Conservation (phyloP, 2,888 invertebrate genomes). For the Palloptera scutellata region DNA sequence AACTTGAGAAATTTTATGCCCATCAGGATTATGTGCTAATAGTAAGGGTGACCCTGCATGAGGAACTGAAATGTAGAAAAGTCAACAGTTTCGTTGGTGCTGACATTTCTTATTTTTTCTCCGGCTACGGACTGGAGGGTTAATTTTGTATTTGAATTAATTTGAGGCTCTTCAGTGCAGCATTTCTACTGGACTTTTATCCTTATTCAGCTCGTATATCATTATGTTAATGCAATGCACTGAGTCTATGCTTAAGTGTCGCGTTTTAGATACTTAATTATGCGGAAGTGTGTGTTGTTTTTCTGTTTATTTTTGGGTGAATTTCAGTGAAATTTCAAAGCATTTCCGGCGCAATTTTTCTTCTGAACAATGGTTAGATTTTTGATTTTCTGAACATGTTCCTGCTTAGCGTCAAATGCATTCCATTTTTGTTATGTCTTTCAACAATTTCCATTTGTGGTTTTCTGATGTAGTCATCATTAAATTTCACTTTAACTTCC, state of each 20-base stretch:
- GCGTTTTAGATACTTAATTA: constrained; percentile 50
- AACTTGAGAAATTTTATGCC: constrained; percentile 24
- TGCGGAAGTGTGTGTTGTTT: constrained; percentile 51
- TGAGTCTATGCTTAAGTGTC: constrained; percentile 6
- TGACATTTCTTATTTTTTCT: constrained; percentile 28
- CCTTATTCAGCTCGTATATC: background rate
- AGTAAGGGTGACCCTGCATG: background rate
- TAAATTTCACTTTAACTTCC: too few species aligned
- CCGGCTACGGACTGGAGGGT: background rate
- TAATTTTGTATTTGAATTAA: constrained; percentile 55
- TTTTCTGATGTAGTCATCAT: too few species aligned
- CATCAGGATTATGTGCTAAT: constrained; percentile 17
- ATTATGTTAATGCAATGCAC: constrained; percentile 41
- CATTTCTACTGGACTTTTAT: background rate
- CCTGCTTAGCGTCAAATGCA: constrained; percentile 49
- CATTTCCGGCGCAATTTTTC: constrained; percentile 18
- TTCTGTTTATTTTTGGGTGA: constrained; percentile 29
- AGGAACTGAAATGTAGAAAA: too few species aligned
- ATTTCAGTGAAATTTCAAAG: constrained; percentile 19
- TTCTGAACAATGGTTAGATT: background rate
- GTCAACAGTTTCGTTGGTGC: constrained; percentile 9
- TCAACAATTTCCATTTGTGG: too few species aligned
- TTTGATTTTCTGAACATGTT: constrained; percentile 32
- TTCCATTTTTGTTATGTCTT: background rate
- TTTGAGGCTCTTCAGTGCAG: constrained; percentile 57